Evolutionary conservation across 2,113 vertebrate genomes (phyloP), one percentile per base, ranked within the genome.

Genomic region (Nesogale talazaci): DNA sequence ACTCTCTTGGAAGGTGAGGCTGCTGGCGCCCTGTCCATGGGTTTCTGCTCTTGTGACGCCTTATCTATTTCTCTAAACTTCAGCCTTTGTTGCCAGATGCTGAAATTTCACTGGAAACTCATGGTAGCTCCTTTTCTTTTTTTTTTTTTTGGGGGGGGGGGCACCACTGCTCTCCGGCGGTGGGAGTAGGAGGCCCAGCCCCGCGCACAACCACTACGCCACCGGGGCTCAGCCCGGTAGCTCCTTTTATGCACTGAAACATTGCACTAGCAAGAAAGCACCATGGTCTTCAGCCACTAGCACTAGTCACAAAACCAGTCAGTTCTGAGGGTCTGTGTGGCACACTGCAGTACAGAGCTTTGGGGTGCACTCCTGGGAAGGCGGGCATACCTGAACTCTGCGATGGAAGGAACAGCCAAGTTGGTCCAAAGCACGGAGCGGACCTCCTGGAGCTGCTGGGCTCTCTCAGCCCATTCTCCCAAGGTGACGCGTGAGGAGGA

Each of bases 381-480:
- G 76, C 22, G n/a, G 31, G 22, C 90, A 85, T 98, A 99, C 99
- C 99, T 99, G 97, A 99, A 99, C 23, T 98, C 98, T 65, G 98
- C 98, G 84, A 98, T 31, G 3, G 98, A 98, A 81, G 97, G 93
- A 27, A 99, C 52, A 85, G 98, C 94, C 98, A 99, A 97, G 91
- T 99, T 99, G 93, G 99, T 98, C 99, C 99, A 99, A 83, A 99
- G 96, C 11, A 97, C 97, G 0, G 98, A 95, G 69, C 95, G 98
- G 76, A 99, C 96, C 75, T 99, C 98, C 93, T 97, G 98, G 61
- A 99, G 98, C 97, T 99, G 99, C 84, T 98, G 98, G 75, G 98
- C 97, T 96, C 98, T 98, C 96, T 99, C 99, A 94, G 97, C 97
- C 98, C 99, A 99, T 94, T 99, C 99, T 76, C 99, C 99, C 77